phyloP scores from a whole-genome alignment of 2,797 vertebrate species.

The Oophaga sylvatica region DNA sequence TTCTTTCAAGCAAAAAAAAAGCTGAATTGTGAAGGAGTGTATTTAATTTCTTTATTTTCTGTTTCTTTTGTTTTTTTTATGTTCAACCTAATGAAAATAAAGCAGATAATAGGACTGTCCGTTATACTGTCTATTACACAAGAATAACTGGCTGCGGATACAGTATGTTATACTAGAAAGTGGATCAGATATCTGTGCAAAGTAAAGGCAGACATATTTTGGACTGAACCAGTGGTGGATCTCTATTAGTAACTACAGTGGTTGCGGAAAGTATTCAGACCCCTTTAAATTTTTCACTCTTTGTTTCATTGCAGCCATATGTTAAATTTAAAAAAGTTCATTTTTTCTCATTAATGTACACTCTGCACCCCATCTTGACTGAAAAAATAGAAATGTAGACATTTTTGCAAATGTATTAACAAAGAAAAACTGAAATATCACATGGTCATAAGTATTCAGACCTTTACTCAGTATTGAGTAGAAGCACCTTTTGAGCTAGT shows the following conservation, averaged over 20 bases:
- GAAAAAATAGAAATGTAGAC: too few species aligned
- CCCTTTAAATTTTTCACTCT: too few species aligned
- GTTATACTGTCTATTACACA: conserved; percentile 9
- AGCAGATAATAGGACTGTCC: conserved; percentile 29
- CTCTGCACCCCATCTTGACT: too few species aligned
- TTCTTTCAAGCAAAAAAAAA: conserved; percentile 23
- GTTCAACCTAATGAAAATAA: conserved; percentile 46
- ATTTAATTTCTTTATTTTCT: conserved; percentile 43
- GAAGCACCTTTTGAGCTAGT: too few species aligned
- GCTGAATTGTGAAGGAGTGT: conserved; percentile 55
- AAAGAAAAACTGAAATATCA: too few species aligned
- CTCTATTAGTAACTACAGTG: background rate
- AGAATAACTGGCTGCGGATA: background rate
- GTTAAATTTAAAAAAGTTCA: too few species aligned
- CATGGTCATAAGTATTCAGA: too few species aligned
- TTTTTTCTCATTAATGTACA: too few species aligned
- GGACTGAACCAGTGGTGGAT: background rate
- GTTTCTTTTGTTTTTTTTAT: conserved; percentile 11
- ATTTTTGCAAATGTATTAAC: too few species aligned
- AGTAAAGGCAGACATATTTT: background rate
- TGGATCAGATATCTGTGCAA: background rate
- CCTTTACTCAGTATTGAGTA: too few species aligned
- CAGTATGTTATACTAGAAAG: background rate
- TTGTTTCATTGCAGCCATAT: too few species aligned
- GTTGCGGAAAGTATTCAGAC: too few species aligned